Conservation (phyloP, 2,797 vertebrate genomes). For the Acanthis flammea region DNA sequence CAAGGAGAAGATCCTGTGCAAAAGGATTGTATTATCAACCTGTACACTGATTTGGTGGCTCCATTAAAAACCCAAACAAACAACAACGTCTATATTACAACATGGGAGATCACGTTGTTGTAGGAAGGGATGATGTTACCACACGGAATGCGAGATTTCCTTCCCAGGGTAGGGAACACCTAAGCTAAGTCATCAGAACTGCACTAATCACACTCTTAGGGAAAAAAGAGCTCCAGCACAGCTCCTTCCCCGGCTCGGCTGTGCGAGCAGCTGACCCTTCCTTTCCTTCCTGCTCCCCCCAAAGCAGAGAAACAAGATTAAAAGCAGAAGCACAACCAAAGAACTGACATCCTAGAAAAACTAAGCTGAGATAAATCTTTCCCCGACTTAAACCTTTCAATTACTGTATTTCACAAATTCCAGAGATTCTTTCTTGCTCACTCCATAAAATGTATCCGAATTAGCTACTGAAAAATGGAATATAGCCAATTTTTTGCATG, state of each 20-base stretch:
- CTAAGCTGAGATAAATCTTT: constrained; percentile 47
- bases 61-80: not conserved
- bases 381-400: constrained; percentile 43
- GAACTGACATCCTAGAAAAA: constrained; percentile 56
- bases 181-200: not conserved
- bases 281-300: constrained; percentile 45
- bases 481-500: not conserved
- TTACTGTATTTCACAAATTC: constrained; percentile 49
- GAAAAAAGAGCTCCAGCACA: not conserved
- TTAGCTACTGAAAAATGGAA: constrained; percentile 20
- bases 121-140: not conserved
- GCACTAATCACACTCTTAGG: not conserved
- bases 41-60: not conserved
- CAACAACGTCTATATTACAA: not conserved
- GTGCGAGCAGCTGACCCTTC: not conserved
- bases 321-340: constrained; percentile 67
- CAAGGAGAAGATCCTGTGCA: not conserved
- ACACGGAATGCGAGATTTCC: not conserved
- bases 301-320: constrained; percentile 58
- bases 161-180: not conserved
- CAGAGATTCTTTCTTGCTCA: constrained; percentile 36
- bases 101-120: not conserved
- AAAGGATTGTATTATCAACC: not conserved
- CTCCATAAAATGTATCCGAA: constrained; percentile 27
- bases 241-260: constrained; percentile 13